A percentile compares a stretch with the other conserved stretches of the same genome.
Evolutionary conservation across 2,888 invertebrate genomes (phyloP).

Genomic region (Macaria notata): DNA sequence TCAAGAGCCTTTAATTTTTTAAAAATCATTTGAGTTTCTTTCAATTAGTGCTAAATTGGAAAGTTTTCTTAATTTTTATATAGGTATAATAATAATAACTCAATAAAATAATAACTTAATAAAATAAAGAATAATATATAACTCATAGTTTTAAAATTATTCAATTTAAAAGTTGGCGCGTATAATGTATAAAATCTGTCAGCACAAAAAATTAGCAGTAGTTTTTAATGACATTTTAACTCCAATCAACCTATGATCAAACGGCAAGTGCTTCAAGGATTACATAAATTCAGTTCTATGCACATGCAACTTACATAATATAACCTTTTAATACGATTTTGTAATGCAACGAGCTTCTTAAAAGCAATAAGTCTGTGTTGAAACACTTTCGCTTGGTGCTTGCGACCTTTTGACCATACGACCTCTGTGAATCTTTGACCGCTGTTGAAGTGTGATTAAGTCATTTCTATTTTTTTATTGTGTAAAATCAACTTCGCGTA

Average conservation of each 20-base stretch:
- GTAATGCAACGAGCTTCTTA: conserved; percentile 17
- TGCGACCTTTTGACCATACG: background rate
- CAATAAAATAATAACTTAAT: too few relatives aligned
- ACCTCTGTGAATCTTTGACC: background rate
- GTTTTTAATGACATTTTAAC: background rate
- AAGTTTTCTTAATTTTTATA: too few relatives aligned
- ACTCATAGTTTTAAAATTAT: too few relatives aligned
- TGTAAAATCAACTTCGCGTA: too few relatives aligned
- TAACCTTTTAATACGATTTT: conserved; percentile 22
- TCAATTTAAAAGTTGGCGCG: too few relatives aligned
- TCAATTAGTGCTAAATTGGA: too few relatives aligned
- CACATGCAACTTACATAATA: conserved; percentile 23
- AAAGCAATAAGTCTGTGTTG: conserved; percentile 9
- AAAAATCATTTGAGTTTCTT: too few relatives aligned
- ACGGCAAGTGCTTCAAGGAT: conserved; percentile 10
- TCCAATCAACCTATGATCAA: background rate
- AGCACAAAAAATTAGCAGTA: background rate
- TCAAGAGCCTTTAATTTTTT: too few relatives aligned
- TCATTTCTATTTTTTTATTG: background rate
- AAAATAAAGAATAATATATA: too few relatives aligned
- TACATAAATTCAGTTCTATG: conserved; percentile 19
- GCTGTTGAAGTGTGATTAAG: background rate
- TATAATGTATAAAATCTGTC: too few relatives aligned
- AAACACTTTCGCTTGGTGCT: conserved; percentile 1
- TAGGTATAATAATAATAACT: too few relatives aligned